phyloP scores from a whole-genome alignment of 2,797 vertebrate genomes.

The Pantherophis alleghaniensis region DNA sequence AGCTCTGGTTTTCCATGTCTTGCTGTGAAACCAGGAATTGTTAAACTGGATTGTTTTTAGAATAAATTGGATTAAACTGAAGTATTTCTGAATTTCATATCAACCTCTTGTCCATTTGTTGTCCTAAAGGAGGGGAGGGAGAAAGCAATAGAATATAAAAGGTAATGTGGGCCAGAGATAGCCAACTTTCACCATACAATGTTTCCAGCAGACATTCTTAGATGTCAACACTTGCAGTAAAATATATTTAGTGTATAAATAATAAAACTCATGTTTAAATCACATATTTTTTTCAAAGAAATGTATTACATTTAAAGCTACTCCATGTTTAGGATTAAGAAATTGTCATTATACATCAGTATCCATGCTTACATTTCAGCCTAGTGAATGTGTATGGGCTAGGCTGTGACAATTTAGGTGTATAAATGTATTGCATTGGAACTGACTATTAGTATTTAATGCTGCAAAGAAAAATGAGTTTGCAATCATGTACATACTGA shows the following conservation, averaged over 20 bases:
- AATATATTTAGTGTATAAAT: neutral
- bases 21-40: neutral
- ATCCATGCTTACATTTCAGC: neutral
- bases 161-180: neutral
- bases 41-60: neutral
- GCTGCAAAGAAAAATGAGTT: neutral
- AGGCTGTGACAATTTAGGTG: neutral
- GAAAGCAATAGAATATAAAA: neutral
- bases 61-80: neutral
- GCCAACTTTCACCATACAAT: neutral
- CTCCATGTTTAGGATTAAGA: neutral
- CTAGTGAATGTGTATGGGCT: neutral
- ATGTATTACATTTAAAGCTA: neutral
- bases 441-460: neutral
- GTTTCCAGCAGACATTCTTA: neutral
- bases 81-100: neutral
- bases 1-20: neutral
- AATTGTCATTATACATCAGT: neutral
- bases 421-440: neutral
- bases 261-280: neutral
- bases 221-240: neutral
- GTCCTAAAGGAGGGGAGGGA: neutral
- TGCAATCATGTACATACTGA: neutral
- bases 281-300: neutral
- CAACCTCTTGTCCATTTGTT: neutral